phyloP scores from a whole-genome alignment of 2,797 vertebrate genomes.

The Philypnodon macrostomus region DNA sequence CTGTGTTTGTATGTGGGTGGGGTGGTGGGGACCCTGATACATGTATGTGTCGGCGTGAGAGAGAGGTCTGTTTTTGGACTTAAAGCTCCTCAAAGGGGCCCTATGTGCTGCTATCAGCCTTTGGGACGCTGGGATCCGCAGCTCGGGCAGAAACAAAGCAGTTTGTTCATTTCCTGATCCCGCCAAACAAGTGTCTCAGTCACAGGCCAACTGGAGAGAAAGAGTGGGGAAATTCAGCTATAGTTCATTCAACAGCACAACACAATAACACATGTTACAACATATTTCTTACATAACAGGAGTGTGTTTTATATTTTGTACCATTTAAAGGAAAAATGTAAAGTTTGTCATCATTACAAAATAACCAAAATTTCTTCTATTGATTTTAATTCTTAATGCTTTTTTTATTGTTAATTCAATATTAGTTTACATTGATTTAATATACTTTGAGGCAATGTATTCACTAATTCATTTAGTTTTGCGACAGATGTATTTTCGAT shows the following conservation, averaged over 20 bases:
- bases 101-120: conserved; percentile 66
- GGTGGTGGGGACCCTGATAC: conserved; percentile 15
- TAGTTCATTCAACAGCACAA: not conserved
- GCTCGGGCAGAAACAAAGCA: conserved; percentile 72
- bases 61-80: conserved; percentile 63
- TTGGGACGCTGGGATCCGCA: conserved; percentile 62
- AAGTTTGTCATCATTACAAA: too few species aligned
- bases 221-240: conserved; percentile 26
- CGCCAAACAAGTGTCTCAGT: conserved; percentile 65
- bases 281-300: conserved; percentile 18
- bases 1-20: conserved; percentile 52
- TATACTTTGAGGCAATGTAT: too few species aligned
- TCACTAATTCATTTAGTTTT: too few species aligned
- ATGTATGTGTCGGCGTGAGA: conserved; percentile 31
- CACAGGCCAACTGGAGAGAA: conserved; percentile 45
- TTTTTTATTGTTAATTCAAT: too few species aligned
- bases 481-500: too few species aligned
- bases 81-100: conserved; percentile 63
- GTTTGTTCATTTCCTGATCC: conserved; percentile 73
- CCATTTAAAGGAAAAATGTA: not conserved
- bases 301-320: conserved; percentile 8
- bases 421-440: too few species aligned
- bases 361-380: too few species aligned
- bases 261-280: conserved; percentile 16
- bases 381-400: too few species aligned